A percentile compares a stretch with the other conserved stretches of the same genome.
Evolutionary conservation across 2,888 invertebrate species (phyloP).

Genomic region (Apodemia mormo): DNA sequence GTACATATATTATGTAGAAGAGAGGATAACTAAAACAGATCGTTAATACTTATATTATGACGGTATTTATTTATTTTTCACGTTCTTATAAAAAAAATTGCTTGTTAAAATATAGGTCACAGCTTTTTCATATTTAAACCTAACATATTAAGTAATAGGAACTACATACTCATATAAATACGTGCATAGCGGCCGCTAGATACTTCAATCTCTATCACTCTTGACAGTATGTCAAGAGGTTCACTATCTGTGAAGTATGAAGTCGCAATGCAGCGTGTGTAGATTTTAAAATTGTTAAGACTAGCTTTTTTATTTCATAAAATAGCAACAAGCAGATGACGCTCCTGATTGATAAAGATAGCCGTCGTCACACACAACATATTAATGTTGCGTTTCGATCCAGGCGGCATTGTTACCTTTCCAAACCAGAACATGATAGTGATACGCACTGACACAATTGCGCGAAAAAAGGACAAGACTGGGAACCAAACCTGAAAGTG

Average conservation of each 20-base stretch:
- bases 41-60: neutral
- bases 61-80: neutral
- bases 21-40: no score
- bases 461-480: no score
- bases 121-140: neutral
- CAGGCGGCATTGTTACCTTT: no score
- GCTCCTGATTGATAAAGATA: no score
- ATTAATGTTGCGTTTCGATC: no score
- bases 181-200: neutral
- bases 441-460: no score
- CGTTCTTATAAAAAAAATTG: neutral
- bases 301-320: neutral
- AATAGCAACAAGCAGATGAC: no score
- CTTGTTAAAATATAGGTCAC: neutral
- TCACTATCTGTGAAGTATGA: constrained; percentile 1
- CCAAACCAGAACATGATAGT: no score
- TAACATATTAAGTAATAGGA: neutral
- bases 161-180: neutral
- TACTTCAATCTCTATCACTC: constrained; percentile 10
- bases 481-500: no score
- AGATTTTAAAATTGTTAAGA: constrained; percentile 2
- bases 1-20: no score
- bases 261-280: neutral
- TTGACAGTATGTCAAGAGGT: constrained; percentile 12
- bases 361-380: no score